A percentile compares a stretch with the other conserved stretches of the same genome.
Conservation (phyloP, 2,113 vertebrate species). For the Eretmochelys imbricata region DNA sequence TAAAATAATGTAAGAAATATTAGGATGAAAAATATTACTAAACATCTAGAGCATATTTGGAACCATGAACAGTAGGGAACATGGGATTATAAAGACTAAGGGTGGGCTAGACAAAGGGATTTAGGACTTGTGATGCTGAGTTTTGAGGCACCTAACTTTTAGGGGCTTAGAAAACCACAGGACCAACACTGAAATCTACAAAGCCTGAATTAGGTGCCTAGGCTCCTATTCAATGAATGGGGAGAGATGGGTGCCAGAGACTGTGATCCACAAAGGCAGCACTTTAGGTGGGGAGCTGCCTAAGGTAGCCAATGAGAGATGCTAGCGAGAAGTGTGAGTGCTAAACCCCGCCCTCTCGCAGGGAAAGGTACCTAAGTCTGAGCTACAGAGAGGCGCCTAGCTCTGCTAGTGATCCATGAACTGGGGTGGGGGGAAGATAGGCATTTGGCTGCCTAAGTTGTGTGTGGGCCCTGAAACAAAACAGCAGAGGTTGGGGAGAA, state of each 20-base stretch:
- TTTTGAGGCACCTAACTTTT: not conserved
- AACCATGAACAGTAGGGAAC: not conserved
- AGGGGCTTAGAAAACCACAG: not conserved
- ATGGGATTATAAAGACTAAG: not conserved
- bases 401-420: not conserved
- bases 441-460: not conserved
- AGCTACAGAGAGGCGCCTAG: not conserved
- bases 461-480: not conserved
- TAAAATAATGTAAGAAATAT: not conserved
- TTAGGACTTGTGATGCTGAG: not conserved
- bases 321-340: not conserved
- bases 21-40: not conserved
- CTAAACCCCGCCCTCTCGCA: not conserved
- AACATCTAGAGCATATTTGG: not conserved
- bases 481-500: not conserved
- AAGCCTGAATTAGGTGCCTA: not conserved
- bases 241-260: not conserved
- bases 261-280: not conserved
- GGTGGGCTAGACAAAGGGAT: not conserved
- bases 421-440: not conserved
- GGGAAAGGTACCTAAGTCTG: not conserved
- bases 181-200: not conserved
- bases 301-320: too few species aligned
- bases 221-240: not conserved
- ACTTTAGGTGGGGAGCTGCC: not conserved